Conservation (phyloP, 2,113 vertebrate genomes). For the Paraplagusia blochii region DNA sequence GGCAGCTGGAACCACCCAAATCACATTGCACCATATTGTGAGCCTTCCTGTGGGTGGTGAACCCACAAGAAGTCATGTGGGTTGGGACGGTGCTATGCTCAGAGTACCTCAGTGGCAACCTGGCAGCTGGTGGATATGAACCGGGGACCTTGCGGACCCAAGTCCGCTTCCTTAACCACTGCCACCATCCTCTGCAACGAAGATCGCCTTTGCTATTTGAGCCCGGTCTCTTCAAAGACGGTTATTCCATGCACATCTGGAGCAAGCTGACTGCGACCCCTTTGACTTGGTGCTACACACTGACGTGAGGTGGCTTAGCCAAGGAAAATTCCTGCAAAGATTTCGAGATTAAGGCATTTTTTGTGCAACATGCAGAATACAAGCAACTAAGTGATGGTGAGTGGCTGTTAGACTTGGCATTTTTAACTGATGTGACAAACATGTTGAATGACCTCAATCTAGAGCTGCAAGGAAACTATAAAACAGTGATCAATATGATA, state of each 20-base stretch:
- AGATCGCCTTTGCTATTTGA: not conserved
- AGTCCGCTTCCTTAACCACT: no score
- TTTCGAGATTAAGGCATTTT: constrained; percentile 35
- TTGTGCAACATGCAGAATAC: constrained; percentile 35
- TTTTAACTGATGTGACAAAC: constrained; percentile 28
- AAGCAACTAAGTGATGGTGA: constrained; percentile 16
- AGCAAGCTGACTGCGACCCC: not conserved
- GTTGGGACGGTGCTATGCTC: no score
- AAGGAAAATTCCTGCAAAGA: not conserved
- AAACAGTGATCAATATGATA: constrained; percentile 6
- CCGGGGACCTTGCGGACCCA: no score
- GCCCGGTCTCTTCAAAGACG: not conserved
- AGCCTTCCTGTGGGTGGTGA: no score
- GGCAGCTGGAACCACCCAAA: no score
- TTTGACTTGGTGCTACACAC: not conserved
- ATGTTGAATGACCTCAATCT: constrained; percentile 47
- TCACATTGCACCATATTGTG: no score
- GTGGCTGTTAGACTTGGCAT: constrained; percentile 21
- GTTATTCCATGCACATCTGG: not conserved
- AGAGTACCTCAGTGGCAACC: no score
- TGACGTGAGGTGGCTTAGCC: not conserved
- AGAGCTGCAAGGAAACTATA: constrained; percentile 47
- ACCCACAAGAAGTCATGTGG: no score
- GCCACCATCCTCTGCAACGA: no score
- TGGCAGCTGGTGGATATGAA: no score